Evolutionary conservation across 2,113 vertebrate genomes (phyloP).

Genomic region (Eclectus roratus): DNA sequence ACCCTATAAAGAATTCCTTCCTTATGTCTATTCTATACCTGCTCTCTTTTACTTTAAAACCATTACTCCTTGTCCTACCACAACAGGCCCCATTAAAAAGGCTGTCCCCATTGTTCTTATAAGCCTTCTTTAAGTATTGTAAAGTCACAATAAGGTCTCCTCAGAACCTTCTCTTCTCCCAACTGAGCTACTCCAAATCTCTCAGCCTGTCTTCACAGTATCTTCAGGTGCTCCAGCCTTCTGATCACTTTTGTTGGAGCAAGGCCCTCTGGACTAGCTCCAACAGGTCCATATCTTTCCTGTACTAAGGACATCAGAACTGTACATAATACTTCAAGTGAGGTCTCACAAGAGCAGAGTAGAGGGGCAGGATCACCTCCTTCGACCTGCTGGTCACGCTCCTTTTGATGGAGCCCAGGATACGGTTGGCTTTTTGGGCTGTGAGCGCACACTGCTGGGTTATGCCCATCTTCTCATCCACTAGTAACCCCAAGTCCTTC

Average conservation of each 20-base stretch:
- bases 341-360: fast-evolving
- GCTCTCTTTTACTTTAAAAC: background rate
- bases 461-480: background rate
- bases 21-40: background rate
- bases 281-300: background rate
- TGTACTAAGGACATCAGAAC: background rate
- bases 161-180: background rate
- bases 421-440: background rate
- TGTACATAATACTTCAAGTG: background rate
- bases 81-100: background rate
- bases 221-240: background rate
- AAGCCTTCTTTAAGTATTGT: background rate
- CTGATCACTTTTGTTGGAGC: background rate
- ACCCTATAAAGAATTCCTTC: background rate
- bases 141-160: background rate
- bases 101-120: background rate
- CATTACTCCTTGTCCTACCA: background rate
- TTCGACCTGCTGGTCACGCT: fast-evolving
- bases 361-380: background rate
- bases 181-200: background rate
- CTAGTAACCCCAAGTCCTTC: background rate
- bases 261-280: background rate
- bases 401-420: background rate
- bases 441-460: fast-evolving
- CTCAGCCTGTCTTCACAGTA: background rate